These are phyloP conservation scores for Adrianichthys oophorus DNA, from an alignment of 2,797 vertebrate genomes.

Conservation along the genomic window DNA sequence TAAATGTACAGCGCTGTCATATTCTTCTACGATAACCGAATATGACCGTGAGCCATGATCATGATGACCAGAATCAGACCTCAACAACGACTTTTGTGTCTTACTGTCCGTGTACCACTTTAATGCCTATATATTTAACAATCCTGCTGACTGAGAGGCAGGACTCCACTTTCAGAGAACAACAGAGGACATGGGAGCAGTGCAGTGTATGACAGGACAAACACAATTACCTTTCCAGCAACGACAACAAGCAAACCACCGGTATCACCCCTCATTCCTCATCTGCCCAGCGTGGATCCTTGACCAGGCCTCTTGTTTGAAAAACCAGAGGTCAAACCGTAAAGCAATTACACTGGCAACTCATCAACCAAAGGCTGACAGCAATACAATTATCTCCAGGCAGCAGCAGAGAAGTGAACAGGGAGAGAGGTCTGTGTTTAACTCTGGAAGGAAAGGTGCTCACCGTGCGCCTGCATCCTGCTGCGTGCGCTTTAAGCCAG, in stretches of 20 bases:
- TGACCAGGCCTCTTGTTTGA: slow-evolving; percentile 71
- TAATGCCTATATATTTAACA: slow-evolving; percentile 16
- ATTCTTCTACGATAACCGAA: too few species aligned
- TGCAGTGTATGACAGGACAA: slow-evolving; percentile 16
- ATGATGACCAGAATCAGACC: background rate
- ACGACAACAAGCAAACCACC: slow-evolving; percentile 22
- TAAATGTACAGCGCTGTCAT: too few species aligned
- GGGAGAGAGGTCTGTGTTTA: slow-evolving; percentile 51
- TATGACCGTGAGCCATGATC: too few species aligned
- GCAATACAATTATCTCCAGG: slow-evolving; percentile 73
- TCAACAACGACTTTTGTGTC: background rate
- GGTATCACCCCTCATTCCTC: slow-evolving; percentile 49
- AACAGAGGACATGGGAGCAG: slow-evolving; percentile 26
- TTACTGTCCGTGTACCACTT: slow-evolving; percentile 15
- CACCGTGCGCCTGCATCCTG: slow-evolving; percentile 58
- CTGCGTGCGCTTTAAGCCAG: slow-evolving; percentile 67
- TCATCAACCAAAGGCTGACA: slow-evolving; percentile 74
- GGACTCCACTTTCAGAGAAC: slow-evolving; percentile 18
- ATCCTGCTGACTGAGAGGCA: slow-evolving; percentile 23
- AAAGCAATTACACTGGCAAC: slow-evolving; percentile 73
- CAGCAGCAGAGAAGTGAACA: slow-evolving; percentile 48
- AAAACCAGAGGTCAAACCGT: slow-evolving; percentile 73
- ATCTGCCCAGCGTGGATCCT: slow-evolving; percentile 59
- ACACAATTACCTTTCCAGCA: slow-evolving; percentile 44
- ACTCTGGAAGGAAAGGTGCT: slow-evolving; percentile 50